phyloP scores from a whole-genome alignment of 2,113 vertebrate species.

The Sceloporus tristichus region DNA sequence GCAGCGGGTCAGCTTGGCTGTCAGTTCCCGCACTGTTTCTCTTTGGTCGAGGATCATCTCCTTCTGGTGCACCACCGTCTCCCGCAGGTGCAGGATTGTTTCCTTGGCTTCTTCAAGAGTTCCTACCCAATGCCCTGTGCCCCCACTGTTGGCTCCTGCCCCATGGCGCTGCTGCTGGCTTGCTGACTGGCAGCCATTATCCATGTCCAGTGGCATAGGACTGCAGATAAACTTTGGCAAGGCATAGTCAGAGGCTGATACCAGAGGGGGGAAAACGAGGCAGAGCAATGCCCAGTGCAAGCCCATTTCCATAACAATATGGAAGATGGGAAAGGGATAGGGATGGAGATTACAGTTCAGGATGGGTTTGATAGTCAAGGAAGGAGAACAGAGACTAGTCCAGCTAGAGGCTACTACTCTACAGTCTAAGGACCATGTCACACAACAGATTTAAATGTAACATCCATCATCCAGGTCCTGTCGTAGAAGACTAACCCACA shows the following conservation, averaged over 20 bases:
- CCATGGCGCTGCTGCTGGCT: constrained; percentile 50
- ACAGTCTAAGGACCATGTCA: neutral
- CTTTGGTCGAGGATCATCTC: constrained; percentile 86
- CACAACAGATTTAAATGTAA: neutral
- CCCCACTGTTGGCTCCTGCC: constrained; percentile 40
- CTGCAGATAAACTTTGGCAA: constrained; percentile 84
- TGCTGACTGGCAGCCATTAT: constrained; percentile 73
- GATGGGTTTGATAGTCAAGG: neutral
- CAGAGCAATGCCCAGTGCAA: constrained; percentile 13
- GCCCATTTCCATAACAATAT: constrained; percentile 2
- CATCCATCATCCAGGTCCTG: neutral
- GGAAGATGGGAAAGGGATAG: neutral
- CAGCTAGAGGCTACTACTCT: neutral
- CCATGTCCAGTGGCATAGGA: constrained; percentile 79
- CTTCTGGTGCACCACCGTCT: constrained; percentile 84
- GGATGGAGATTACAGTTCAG: neutral
- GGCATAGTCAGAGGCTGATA: constrained; percentile 40
- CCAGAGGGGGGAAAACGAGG: constrained; percentile 6
- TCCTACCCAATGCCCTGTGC: constrained; percentile 74
- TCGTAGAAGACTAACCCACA: neutral
- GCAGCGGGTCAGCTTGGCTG: constrained; percentile 82
- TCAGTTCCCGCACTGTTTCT: constrained; percentile 85
- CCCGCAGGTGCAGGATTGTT: constrained; percentile 83
- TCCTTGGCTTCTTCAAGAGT: constrained; percentile 83
- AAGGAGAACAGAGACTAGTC: constrained; percentile 1